Evolutionary conservation across 2,888 invertebrate species (phyloP).

Genomic region (Psococerastis gibbosa): DNA sequence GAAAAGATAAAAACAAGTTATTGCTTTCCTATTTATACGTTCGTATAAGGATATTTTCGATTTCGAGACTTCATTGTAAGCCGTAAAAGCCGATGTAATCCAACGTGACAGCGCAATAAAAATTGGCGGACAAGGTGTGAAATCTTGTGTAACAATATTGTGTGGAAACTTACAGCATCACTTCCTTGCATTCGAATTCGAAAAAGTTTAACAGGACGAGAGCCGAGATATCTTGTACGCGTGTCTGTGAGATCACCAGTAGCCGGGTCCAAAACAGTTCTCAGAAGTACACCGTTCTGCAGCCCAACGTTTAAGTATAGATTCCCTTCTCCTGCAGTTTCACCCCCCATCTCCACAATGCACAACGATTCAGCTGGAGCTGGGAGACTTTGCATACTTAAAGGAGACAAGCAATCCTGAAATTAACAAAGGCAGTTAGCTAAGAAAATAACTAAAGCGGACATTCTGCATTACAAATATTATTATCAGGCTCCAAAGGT

Average conservation of each 20-base stretch:
- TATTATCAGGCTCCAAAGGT: constrained; percentile 10
- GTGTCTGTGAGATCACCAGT: constrained; percentile 96
- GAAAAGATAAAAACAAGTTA: constrained; percentile 11
- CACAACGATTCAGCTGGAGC: constrained; percentile 92
- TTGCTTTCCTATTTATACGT: constrained; percentile 1
- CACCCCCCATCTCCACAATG: constrained; percentile 80
- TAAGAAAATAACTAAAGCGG: constrained; percentile 14
- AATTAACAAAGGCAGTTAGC: too few species aligned
- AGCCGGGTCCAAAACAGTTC: constrained; percentile 87
- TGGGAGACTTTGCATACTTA: constrained; percentile 93
- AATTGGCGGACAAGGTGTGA: too few species aligned
- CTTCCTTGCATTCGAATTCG: constrained; percentile 88
- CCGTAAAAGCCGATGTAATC: too few species aligned
- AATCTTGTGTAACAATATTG: too few species aligned
- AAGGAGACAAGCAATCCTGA: constrained; percentile 82
- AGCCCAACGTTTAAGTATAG: constrained; percentile 92
- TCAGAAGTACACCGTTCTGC: constrained; percentile 84
- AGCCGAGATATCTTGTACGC: constrained; percentile 88
- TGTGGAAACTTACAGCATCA: constrained; percentile 64
- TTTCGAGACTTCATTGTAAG: too few species aligned
- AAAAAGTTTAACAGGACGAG: constrained; percentile 88
- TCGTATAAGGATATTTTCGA: too few species aligned
- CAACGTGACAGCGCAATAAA: too few species aligned
- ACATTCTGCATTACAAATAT: constrained; percentile 3
- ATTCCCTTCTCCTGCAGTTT: constrained; percentile 34